Conservation (phyloP, 2,113 vertebrate species). For the Tympanuchus pallidicinctus region DNA sequence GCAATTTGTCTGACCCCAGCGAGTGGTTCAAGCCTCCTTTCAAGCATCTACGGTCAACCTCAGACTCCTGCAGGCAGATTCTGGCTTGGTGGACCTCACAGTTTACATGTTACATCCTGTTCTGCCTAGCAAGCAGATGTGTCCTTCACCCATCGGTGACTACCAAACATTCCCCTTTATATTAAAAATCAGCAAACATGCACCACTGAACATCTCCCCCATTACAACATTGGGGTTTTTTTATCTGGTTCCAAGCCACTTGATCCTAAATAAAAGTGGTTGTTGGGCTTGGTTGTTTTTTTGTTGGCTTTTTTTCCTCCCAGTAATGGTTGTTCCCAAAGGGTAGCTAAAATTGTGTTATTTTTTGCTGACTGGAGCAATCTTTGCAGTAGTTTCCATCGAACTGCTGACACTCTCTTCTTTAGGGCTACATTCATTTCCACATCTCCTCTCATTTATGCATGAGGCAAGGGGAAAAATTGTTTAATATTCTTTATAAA, state of each 20-base stretch:
- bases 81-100: neutral
- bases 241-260: neutral
- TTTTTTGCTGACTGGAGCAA: constrained; percentile 80
- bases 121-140: no score
- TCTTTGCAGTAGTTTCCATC: constrained; percentile 74
- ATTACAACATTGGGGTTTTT: neutral
- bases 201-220: neutral
- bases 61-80: neutral
- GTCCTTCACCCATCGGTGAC: neutral
- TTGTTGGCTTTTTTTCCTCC: neutral
- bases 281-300: neutral
- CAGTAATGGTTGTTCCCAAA: constrained; percentile 33
- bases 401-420: constrained; percentile 84
- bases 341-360: constrained; percentile 74
- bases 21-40: neutral
- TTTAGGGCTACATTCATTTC: constrained; percentile 57
- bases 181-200: neutral
- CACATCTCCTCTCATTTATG: constrained; percentile 63
- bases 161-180: neutral
- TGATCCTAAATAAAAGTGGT: constrained; percentile 7
- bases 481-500: constrained; percentile 76
- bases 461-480: constrained; percentile 67
- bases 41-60: neutral
- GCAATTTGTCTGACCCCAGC: neutral
- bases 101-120: neutral